Conservation (phyloP, 2,888 invertebrate species). For the Malthinus seriepunctatus region DNA sequence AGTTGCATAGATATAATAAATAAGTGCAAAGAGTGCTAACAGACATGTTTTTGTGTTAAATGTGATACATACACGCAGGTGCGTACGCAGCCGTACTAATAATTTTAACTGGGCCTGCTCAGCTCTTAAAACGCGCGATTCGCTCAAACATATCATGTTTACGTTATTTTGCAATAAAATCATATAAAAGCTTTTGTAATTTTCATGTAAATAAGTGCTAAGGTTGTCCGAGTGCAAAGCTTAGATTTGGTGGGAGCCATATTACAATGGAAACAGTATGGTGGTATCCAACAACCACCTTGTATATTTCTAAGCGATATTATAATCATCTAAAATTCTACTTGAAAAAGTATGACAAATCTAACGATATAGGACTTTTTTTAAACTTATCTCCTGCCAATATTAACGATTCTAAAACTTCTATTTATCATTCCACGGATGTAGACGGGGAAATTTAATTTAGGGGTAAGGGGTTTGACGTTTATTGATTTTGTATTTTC, state of each 20-base stretch:
- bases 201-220: constrained; percentile 11
- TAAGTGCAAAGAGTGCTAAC: constrained; percentile 49
- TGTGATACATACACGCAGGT: constrained; percentile 77
- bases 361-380: neutral
- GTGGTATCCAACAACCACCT: constrained; percentile 29
- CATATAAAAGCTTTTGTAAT: constrained; percentile 6
- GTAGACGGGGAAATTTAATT: neutral
- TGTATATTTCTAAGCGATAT: constrained; percentile 18
- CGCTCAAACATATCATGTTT: constrained; percentile 45
- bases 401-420: neutral
- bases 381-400: neutral
- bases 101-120: constrained; percentile 89
- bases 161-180: constrained; percentile 37
- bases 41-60: constrained; percentile 56
- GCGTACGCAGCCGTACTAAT: constrained; percentile 95
- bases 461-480: constrained; percentile 23
- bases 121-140: constrained; percentile 55
- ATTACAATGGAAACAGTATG: constrained; percentile 41
- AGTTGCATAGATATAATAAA: constrained; percentile 42
- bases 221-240: constrained; percentile 16
- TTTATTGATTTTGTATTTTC: constrained; percentile 26
- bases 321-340: neutral
- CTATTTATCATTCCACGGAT: neutral
- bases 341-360: constrained; percentile 6
- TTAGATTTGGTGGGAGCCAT: constrained; percentile 42